Base-by-base conservation (phyloP, 64 coral and sea anemone genomes). In the Montipora efflorescens region DNA sequence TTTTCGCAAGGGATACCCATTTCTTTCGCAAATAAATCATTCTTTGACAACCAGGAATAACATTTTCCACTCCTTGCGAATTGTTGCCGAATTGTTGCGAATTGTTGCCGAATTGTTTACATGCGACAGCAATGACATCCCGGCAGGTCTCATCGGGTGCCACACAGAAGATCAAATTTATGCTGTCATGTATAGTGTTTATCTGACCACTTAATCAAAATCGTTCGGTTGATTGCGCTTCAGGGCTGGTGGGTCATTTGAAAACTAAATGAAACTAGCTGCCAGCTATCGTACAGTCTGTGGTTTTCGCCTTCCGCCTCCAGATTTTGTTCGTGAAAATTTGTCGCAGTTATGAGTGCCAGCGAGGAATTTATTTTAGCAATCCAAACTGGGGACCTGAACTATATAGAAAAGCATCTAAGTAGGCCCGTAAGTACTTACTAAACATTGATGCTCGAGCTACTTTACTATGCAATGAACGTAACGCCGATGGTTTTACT, bases 201-300 rank as follows among this genome's bases (percentile, higher is more conserved):
- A 86, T 86, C 82, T 70, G 12, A 7, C 8, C 43, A 84, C 12
- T 71, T n/a, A 48, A 86, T 86, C 82, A 86, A 86, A 84, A 86
- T 71, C 71, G 14, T 13, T 71, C 47, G 64, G 64, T 12, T 86
- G 44, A 86, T 46, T 86, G 44, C 62, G 3, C 20, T n/a, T 71
- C 45, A n/a, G 4, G 45, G 47, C 43, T 49, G 7, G 18, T 45
- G 47, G 44, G 61, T 48, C 45, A 68, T n/a, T 47, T 18, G 16
- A 49, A 66, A 20, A 86, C 49, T 70, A 50, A 49, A 71, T 50
- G 50, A 86, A 48, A 71, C 23, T 21, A 62, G n/a, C 47, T 6
- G 19, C 25, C 3, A 83, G 47, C 57, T 18, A 83, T 66, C 22
- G 4, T 2, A 16, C 58, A 14, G 46, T 70, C 48, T 47, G 66